Percentiles rank a stretch among this genome's conserved stretches.
These are phyloP conservation scores for Achatina immaculata DNA, from an alignment of 1,140 invertebrate species.

Conservation along the genomic window DNA sequence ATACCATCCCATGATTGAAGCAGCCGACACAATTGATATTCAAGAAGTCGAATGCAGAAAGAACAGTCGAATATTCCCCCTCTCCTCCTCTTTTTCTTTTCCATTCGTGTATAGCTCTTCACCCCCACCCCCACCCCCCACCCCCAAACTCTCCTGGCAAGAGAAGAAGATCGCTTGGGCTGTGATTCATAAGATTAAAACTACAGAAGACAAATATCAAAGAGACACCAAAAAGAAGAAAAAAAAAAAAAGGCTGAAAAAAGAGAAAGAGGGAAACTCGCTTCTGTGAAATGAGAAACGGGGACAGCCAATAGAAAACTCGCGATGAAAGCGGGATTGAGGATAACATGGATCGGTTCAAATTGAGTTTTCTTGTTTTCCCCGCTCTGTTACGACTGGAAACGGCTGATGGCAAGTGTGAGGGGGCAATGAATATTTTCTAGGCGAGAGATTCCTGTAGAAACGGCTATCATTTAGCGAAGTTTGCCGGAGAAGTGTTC, in stretches of 20 bases:
- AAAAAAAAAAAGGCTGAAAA: neutral
- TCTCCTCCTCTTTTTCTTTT: neutral
- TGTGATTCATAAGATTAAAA: neutral
- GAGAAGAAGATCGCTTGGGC: too few species aligned
- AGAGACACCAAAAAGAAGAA: neutral
- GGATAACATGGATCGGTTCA: neutral
- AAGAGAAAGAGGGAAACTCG: neutral
- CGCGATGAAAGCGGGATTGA: neutral
- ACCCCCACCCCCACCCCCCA: too few species aligned
- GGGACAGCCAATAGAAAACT: neutral
- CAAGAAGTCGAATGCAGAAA: neutral
- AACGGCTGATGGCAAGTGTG: neutral
- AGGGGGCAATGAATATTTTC: neutral
- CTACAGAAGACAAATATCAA: neutral
- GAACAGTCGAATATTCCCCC: neutral
- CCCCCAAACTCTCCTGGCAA: neutral
- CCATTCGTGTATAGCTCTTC: too few species aligned
- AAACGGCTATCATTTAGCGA: neutral
- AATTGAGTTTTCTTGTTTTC: conserved; percentile 13
- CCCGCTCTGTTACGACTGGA: neutral
- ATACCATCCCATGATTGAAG: neutral
- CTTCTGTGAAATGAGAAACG: neutral
- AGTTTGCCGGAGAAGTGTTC: neutral
- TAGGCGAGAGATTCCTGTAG: neutral
- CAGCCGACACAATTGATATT: neutral